These are phyloP conservation scores for Nymphalis polychloros DNA, from an alignment of 2,888 invertebrate species.

Conservation along the genomic window DNA sequence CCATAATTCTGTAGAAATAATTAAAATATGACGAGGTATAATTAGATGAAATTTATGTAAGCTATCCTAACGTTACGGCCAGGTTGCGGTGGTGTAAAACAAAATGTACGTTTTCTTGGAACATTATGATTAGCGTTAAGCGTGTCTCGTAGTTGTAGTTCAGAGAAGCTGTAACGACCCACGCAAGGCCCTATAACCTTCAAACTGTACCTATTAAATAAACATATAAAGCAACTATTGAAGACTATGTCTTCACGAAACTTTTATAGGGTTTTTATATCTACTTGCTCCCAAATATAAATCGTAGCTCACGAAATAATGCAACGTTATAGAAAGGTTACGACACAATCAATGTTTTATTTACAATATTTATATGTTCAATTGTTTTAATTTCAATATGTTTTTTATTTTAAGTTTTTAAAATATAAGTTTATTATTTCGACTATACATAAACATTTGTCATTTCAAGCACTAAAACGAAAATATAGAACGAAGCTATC, in stretches of 20 bases:
- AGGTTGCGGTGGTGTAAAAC: slow-evolving; percentile 48
- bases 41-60: slow-evolving; percentile 36
- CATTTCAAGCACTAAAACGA: not conserved
- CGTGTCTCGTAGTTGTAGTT: slow-evolving; percentile 39
- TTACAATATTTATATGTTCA: too few relatives aligned
- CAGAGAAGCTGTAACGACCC: slow-evolving; percentile 46
- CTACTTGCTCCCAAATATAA: not conserved
- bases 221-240: slow-evolving; percentile 39
- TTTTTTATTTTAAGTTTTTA: too few relatives aligned
- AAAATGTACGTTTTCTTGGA: slow-evolving; percentile 59
- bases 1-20: slow-evolving; percentile 26
- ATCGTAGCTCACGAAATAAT: not conserved
- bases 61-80: slow-evolving; percentile 30
- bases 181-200: slow-evolving; percentile 44
- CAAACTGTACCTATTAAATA: slow-evolving; percentile 33
- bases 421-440: too few relatives aligned
- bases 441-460: not conserved
- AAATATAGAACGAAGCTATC: not conserved
- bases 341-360: too few relatives aligned
- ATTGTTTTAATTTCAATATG: too few relatives aligned
- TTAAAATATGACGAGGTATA: slow-evolving; percentile 35
- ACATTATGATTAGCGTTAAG: slow-evolving; percentile 46
- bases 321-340: too few relatives aligned
- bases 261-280: not conserved
- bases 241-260: slow-evolving; percentile 4